These are phyloP conservation scores for Gymnogyps californianus DNA, from an alignment of 2,113 vertebrate species.

Conservation along the genomic window DNA sequence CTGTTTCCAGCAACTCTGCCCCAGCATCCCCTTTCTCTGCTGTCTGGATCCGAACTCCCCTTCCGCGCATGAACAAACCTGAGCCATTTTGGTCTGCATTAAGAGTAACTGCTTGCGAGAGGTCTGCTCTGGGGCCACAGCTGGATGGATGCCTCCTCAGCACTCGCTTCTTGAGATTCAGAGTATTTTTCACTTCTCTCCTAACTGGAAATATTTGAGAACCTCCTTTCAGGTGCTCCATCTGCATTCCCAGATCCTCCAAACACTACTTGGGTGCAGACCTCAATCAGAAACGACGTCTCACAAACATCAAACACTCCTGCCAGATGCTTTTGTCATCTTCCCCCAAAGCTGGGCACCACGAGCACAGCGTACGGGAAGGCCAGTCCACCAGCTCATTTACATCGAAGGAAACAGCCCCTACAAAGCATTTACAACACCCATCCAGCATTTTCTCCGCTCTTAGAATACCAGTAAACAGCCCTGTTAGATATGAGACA, in stretches of 20 bases:
- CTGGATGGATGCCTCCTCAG: neutral
- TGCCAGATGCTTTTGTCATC: neutral
- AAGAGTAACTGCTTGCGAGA: neutral
- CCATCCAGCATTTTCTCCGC: neutral
- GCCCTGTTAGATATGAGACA: neutral
- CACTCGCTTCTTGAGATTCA: neutral
- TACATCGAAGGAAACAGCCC: neutral
- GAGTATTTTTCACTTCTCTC: neutral
- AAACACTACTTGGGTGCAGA: neutral
- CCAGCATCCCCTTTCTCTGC: neutral
- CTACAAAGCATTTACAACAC: accelerated
- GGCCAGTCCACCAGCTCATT: neutral
- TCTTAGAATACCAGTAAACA: neutral
- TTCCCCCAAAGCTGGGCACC: neutral
- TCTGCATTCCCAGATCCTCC: neutral
- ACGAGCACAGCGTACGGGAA: accelerated
- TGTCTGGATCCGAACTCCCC: neutral
- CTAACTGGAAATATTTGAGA: neutral
- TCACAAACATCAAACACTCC: neutral
- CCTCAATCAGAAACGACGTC: neutral
- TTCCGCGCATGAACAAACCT: neutral
- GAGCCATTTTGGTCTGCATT: neutral
- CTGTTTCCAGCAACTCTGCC: neutral
- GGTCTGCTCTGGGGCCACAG: neutral
- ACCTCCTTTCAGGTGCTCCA: neutral